Evolutionary conservation across 2,113 vertebrate species (phyloP).

Genomic region (Trogon surrucura): DNA sequence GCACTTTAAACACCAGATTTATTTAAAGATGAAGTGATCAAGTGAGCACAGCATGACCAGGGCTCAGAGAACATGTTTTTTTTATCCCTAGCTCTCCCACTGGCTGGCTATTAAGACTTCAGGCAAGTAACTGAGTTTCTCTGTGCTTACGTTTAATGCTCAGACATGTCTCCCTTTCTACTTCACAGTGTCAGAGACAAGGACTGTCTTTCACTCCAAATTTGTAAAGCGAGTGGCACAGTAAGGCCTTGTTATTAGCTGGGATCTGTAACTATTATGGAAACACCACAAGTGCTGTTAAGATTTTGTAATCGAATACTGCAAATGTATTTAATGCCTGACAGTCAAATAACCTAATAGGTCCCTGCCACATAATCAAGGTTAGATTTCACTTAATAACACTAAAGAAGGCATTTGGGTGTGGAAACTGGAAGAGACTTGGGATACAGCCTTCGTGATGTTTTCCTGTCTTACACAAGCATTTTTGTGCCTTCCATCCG

Average conservation of each 20-base stretch:
- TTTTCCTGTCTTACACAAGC: neutral
- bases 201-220: neutral
- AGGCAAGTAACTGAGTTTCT: neutral
- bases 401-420: neutral
- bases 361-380: neutral
- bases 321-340: neutral
- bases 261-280: neutral
- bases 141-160: neutral
- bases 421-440: neutral
- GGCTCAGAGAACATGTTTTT: neutral
- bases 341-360: neutral
- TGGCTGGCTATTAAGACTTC: neutral
- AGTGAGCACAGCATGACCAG: neutral
- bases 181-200: neutral
- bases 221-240: neutral
- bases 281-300: neutral
- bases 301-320: neutral
- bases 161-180: neutral
- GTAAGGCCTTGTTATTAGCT: neutral
- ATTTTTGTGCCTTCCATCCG: neutral
- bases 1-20: conserved; percentile 39
- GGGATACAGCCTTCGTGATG: neutral
- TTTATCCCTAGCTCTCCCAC: neutral
- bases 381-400: neutral
- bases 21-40: conserved; percentile 11